Conservation (phyloP, 2,888 invertebrate species). For the Dolichopus griseipennis region DNA sequence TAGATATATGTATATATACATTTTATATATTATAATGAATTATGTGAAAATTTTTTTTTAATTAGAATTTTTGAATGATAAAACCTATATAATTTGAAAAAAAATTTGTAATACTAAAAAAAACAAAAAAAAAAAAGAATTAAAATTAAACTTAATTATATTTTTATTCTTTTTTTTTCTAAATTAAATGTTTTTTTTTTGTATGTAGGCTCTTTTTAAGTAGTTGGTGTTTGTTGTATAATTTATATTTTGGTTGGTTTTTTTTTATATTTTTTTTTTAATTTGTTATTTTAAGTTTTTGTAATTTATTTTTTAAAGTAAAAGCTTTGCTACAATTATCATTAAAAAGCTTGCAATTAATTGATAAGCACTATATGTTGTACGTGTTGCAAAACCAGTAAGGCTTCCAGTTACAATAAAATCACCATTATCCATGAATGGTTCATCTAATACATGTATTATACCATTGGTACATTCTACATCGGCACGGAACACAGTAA, state of each 20-base stretch:
- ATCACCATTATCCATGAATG: slow-evolving; percentile 75
- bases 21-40: neutral
- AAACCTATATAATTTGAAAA: no score
- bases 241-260: neutral
- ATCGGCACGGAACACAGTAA: slow-evolving; percentile 80
- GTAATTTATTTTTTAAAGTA: slow-evolving; percentile 32
- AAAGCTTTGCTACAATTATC: slow-evolving; percentile 40
- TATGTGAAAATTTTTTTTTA: no score
- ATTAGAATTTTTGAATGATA: no score
- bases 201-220: no score
- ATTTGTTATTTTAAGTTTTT: slow-evolving; percentile 1
- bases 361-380: slow-evolving; percentile 37
- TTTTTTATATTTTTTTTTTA: neutral
- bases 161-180: neutral
- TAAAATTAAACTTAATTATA: neutral
- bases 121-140: neutral
- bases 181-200: no score
- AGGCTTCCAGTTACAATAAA: slow-evolving; percentile 51
- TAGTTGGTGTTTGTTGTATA: neutral
- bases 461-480: slow-evolving; percentile 93
- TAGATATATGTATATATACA: neutral
- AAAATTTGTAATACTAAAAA: no score
- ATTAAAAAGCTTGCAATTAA: slow-evolving; percentile 42
- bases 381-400: slow-evolving; percentile 34
- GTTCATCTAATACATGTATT: slow-evolving; percentile 86